phyloP scores from a whole-genome alignment of 2,113 vertebrate genomes.

The Perognathus longimembris region DNA sequence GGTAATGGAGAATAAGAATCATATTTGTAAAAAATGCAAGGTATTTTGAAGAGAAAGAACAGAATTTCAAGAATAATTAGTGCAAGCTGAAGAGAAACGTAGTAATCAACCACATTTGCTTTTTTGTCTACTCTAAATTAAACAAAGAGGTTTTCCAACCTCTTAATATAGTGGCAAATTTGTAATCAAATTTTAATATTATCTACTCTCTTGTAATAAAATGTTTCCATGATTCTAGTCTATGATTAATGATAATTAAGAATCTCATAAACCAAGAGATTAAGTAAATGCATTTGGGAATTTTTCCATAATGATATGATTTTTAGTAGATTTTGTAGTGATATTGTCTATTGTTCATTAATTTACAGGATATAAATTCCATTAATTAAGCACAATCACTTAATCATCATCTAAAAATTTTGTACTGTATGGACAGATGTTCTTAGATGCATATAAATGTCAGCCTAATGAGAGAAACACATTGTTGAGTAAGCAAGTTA shows the following conservation, averaged over 20 bases:
- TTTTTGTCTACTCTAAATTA: not conserved
- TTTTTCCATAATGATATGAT: not conserved
- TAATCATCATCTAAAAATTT: not conserved
- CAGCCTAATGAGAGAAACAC: slow-evolving; percentile 7
- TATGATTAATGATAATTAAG: slow-evolving; percentile 49
- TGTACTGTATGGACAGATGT: not conserved
- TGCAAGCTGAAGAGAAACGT: not conserved
- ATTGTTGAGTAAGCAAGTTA: not conserved
- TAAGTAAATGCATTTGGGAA: slow-evolving; percentile 6
- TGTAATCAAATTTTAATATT: slow-evolving; percentile 32
- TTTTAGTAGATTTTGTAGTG: slow-evolving; percentile 23
- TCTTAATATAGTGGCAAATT: slow-evolving; percentile 4
- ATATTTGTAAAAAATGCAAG: not conserved
- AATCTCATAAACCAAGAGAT: slow-evolving; percentile 35
- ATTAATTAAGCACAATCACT: slow-evolving; percentile 35
- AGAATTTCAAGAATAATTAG: not conserved
- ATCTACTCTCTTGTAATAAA: slow-evolving; percentile 18
- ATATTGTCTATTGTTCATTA: slow-evolving; percentile 13
- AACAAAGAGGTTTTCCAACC: not conserved
- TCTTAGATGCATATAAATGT: slow-evolving; percentile 3
- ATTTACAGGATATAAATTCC: slow-evolving; percentile 20
- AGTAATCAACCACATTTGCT: not conserved
- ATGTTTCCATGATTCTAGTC: slow-evolving; percentile 7
- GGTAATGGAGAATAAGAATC: not conserved
- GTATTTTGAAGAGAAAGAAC: slow-evolving; percentile 3